Evolutionary conservation across 2,888 invertebrate species (phyloP).

Genomic region (Gari tellinella): DNA sequence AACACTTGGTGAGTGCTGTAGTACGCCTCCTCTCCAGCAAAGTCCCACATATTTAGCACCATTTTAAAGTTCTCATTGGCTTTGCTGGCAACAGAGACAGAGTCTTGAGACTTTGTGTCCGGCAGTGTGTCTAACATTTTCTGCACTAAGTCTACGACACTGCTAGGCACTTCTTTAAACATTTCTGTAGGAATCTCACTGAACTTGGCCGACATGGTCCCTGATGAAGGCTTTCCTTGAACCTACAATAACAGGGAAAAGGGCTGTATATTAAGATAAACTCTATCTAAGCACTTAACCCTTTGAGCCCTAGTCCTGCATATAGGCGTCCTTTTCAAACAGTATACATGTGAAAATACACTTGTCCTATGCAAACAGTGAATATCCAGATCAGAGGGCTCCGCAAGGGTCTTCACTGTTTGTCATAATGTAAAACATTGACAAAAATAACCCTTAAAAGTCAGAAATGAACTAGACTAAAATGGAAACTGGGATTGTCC

Average conservation of each 20-base stretch:
- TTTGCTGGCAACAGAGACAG: conserved; percentile 44
- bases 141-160: conserved; percentile 81
- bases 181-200: conserved; percentile 67
- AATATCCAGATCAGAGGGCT: too few relatives aligned
- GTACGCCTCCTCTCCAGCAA: conserved; percentile 82
- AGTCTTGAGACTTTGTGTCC: conserved; percentile 48
- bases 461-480: too few relatives aligned
- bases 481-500: too few relatives aligned
- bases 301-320: too few relatives aligned
- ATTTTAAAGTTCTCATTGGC: conserved; percentile 63
- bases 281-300: too few relatives aligned
- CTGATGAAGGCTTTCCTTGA: conserved; percentile 45
- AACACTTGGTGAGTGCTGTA: conserved; percentile 83
- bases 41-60: conserved; percentile 83
- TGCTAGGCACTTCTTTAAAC: conserved; percentile 76
- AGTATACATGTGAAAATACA: too few relatives aligned
- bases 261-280: too few relatives aligned
- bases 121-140: conserved; percentile 70
- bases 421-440: too few relatives aligned
- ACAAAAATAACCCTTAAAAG: too few relatives aligned
- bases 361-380: too few relatives aligned
- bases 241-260: not conserved
- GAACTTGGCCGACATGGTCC: conserved; percentile 39
- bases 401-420: too few relatives aligned
- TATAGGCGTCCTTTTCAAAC: too few relatives aligned